Evolutionary conservation across 2,888 invertebrate genomes (phyloP).

Genomic region (Barypeithes pellucidus): DNA sequence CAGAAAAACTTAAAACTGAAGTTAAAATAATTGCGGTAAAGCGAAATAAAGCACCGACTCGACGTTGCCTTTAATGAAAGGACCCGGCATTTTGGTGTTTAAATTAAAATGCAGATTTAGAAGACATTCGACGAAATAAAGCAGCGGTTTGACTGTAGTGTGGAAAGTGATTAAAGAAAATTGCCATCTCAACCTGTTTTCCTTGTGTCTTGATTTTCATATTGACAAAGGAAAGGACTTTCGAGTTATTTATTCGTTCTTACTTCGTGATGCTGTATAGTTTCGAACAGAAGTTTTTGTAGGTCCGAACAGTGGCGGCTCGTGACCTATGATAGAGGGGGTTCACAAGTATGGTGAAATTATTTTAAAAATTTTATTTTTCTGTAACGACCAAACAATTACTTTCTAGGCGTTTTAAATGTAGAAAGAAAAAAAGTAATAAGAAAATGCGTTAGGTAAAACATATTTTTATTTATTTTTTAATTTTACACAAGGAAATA

Average conservation of each 20-base stretch:
- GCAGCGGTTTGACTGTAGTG: slow-evolving; percentile 41
- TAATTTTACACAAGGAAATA: no score
- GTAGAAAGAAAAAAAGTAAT: no score
- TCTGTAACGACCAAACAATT: no score
- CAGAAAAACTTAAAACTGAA: slow-evolving; percentile 53
- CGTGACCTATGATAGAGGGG: no score
- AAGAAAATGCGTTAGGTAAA: no score
- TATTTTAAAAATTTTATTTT: no score
- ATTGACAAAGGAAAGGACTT: slow-evolving; percentile 12
- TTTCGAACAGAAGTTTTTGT: no score
- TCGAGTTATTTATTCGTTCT: slow-evolving; percentile 12
- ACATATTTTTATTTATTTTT: no score
- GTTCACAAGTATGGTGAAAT: no score
- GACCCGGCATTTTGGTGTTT: slow-evolving; percentile 57
- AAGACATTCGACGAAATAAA: slow-evolving; percentile 63
- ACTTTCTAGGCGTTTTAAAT: no score
- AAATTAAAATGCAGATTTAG: slow-evolving; percentile 67
- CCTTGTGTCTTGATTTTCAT: slow-evolving; percentile 34
- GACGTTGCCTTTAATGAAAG: slow-evolving; percentile 40
- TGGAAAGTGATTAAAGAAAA: slow-evolving; percentile 53
- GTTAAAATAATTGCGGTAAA: slow-evolving; percentile 53
- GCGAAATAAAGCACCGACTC: slow-evolving; percentile 35
- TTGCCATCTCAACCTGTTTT: slow-evolving; percentile 40
- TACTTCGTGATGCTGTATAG: no score
- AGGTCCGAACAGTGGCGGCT: no score